Evolutionary conservation across 2,888 invertebrate genomes (phyloP).

Genomic region (Mythimna ferrago): DNA sequence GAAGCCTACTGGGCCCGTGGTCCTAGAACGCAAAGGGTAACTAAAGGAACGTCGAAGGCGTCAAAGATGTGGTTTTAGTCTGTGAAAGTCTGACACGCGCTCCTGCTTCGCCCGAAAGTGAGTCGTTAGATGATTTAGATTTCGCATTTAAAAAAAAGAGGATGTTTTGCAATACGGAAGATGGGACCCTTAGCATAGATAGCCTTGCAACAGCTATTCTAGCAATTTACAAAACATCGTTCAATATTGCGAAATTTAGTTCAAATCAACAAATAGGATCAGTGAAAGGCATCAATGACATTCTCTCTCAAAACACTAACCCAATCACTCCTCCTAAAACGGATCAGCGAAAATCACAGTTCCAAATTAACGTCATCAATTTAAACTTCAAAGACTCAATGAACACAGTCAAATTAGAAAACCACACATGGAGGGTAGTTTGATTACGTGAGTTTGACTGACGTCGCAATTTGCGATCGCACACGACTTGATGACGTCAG

Average conservation of each 20-base stretch:
- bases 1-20: no score
- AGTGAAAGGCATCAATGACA: background rate
- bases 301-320: background rate
- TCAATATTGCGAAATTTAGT: background rate
- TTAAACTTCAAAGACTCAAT: constrained; percentile 36
- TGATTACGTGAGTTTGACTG: constrained; percentile 58
- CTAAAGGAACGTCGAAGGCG: no score
- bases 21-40: no score
- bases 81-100: no score
- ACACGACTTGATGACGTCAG: constrained; percentile 51
- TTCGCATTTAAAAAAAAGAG: no score
- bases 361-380: constrained; percentile 23
- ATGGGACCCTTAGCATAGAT: no score
- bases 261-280: no score
- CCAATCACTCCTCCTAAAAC: constrained; percentile 1
- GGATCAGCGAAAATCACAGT: background rate
- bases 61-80: no score
- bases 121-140: no score
- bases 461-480: constrained; percentile 60
- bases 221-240: background rate
- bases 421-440: constrained; percentile 38
- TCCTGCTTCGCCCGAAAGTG: no score
- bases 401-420: constrained; percentile 46
- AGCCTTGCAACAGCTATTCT: background rate
- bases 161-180: no score